phyloP scores from a whole-genome alignment of 2,113 vertebrate genomes.

The Montifringilla adamsi region DNA sequence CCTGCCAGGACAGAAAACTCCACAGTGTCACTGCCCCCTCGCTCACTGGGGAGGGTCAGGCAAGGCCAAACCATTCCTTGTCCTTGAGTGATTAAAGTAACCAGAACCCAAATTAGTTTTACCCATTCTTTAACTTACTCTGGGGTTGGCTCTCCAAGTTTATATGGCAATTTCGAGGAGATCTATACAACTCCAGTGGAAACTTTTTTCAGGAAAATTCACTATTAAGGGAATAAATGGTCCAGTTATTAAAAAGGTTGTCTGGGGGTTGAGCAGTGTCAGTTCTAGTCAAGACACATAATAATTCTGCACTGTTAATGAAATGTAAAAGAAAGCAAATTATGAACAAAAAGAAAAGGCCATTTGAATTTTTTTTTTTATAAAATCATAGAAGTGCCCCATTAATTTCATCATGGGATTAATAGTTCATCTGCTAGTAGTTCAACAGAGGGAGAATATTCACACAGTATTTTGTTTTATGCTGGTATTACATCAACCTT shows the following conservation, averaged over 20 bases:
- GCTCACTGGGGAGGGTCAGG: neutral
- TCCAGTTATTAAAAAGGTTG: neutral
- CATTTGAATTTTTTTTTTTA: neutral
- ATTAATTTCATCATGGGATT: neutral
- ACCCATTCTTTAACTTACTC: neutral
- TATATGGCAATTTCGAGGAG: neutral
- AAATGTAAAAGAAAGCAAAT: neutral
- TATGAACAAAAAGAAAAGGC: neutral
- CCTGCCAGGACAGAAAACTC: neutral
- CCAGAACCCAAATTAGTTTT: neutral
- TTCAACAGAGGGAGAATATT: neutral
- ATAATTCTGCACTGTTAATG: neutral
- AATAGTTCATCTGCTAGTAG: neutral
- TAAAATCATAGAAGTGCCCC: neutral
- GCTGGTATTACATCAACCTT: neutral
- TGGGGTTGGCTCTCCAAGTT: neutral
- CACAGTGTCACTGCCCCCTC: rapidly evolving
- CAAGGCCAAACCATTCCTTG: neutral
- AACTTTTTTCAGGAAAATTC: neutral
- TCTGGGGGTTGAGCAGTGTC: neutral
- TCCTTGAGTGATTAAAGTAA: neutral
- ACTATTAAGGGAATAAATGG: neutral
- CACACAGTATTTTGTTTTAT: neutral
- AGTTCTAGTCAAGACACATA: neutral
- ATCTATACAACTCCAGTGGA: neutral